Base-by-base conservation (phyloP, 2,888 invertebrate species). In the Melanargia galathea region DNA sequence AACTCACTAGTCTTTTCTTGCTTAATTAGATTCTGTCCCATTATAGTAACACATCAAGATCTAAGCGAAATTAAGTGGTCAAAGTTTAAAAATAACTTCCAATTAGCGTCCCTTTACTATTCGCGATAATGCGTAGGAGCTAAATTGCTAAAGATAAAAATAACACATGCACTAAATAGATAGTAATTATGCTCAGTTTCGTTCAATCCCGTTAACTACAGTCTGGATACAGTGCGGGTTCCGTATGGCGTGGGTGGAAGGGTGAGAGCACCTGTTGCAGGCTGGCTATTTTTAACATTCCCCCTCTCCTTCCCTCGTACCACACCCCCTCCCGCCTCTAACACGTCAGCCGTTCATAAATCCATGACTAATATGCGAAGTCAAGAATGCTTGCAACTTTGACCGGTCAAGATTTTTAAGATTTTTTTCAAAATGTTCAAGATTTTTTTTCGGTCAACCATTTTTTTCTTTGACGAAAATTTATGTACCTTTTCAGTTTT, bases 321-420 rank as follows among this genome's bases (percentile, higher is more conserved):
- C 30, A 1, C 45, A 66, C 67, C 73, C 73, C 66, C 71, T 67
- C 75, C 78, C 77, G 73, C 77, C 69, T 70, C 71, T 22, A 22
- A 22, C 71, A 68, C 77, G 75, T 77, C 75, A 77, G 72, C 79
- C 86, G 86, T 83, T 87, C 89, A 87, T 87, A 86, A 84, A 82
- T 83, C 79, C 74, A 76, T 89, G 90, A 90, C 84, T 90, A 90
- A 90, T 87, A 83, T 83, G 83, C 81, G 82, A 86, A 85, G 64
- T 70, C 60, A 66, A 65, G 66, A 70, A 69, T 68, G 60, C 61
- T 66, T 60, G 65, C 67, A 70, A 72, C 66, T 69, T 68, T 61
- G 63, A 64, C 69, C 68, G 63, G 63, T 65, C 49, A 67, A 51
- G 54, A 55, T 55, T 33, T 49, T n/a, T n/a, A n/a, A 62, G 46